phyloP scores from a whole-genome alignment of 2,888 invertebrate species.

The Theodoxus fluviatilis region DNA sequence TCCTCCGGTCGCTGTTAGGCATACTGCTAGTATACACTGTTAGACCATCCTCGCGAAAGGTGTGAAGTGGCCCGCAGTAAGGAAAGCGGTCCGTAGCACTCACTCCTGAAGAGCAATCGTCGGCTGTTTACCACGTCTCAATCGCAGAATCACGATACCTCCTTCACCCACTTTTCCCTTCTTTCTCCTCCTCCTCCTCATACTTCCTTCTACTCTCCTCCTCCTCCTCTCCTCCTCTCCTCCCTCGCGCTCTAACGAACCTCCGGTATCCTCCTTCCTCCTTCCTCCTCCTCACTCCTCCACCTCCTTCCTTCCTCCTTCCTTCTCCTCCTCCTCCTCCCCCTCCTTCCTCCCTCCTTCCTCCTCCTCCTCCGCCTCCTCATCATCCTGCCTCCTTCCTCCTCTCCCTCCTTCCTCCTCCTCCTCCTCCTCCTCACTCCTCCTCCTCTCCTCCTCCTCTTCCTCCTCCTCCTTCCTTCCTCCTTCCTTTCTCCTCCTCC shows the following conservation, averaged over 20 bases:
- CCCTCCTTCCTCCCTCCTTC: background rate
- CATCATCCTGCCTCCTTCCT: background rate
- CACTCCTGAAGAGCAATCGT: no score
- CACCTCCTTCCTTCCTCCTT: constrained; percentile 8
- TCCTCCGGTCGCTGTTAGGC: no score
- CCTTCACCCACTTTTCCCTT: background rate
- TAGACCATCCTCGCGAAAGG: no score
- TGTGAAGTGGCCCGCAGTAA: no score
- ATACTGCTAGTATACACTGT: no score
- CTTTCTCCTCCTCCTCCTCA: background rate
- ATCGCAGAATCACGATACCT: no score
- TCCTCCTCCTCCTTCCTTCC: no score
- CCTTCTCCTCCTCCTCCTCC: background rate
- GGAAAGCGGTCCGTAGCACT: no score
- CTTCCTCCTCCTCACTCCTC: background rate
- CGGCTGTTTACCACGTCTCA: no score
- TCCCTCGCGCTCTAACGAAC: background rate
- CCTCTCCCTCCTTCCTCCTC: background rate
- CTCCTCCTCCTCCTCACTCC: background rate
- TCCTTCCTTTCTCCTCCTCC: no score
- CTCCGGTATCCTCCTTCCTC: no score
- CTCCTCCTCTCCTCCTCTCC: constrained; percentile 4
- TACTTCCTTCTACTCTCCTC: constrained; percentile 1
- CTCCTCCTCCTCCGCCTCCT: background rate
- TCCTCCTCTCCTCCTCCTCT: no score